Conservation (phyloP, 1,140 invertebrate genomes). For the Caenorhabditis inopinata region DNA sequence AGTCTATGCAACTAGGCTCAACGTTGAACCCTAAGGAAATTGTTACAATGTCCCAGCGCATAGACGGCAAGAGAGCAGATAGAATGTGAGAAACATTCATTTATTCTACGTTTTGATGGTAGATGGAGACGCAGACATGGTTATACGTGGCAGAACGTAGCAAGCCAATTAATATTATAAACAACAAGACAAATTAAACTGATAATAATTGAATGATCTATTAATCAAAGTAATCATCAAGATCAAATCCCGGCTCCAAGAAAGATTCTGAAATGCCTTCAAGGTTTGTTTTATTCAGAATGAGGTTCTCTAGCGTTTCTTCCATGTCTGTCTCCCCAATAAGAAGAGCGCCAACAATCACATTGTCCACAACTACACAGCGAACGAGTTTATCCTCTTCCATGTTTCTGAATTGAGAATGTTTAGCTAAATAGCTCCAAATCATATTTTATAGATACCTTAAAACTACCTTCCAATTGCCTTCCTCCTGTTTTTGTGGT, state of each 20-base stretch:
- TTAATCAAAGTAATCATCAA: slow-evolving; percentile 98
- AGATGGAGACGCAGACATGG: neutral
- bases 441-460: slow-evolving; percentile 65
- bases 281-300: slow-evolving; percentile 89
- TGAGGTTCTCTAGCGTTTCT: slow-evolving; percentile 97
- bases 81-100: neutral
- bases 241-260: slow-evolving; percentile 89
- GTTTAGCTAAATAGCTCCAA: slow-evolving; percentile 32
- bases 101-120: neutral
- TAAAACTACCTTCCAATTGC: slow-evolving; percentile 74
- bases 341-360: slow-evolving; percentile 85
- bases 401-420: slow-evolving; percentile 48
- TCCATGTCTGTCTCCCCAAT: slow-evolving; percentile 89
- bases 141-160: neutral
- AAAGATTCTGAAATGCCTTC: slow-evolving; percentile 85
- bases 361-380: slow-evolving; percentile 80
- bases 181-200: neutral
- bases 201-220: neutral
- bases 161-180: neutral
- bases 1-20: neutral
- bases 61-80: neutral
- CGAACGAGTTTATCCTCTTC: slow-evolving; percentile 70
- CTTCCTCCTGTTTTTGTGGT: slow-evolving; percentile 67
- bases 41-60: slow-evolving; percentile 7
- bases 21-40: neutral